These are phyloP conservation scores for Aphelenchoides fujianensis DNA, from an alignment of 1,140 invertebrate genomes.

Conservation along the genomic window DNA sequence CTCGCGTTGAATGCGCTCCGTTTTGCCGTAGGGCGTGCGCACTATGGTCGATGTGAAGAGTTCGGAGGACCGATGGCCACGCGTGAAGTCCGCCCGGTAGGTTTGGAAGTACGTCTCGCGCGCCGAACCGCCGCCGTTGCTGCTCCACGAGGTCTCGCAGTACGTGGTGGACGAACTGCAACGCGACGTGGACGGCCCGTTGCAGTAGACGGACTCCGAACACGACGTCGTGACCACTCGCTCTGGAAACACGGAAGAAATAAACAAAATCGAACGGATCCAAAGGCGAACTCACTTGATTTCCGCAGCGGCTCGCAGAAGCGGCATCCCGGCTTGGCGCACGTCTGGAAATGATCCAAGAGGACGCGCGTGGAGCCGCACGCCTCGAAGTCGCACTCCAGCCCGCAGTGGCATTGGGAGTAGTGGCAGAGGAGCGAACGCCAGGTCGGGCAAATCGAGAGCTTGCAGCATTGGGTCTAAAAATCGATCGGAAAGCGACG, in stretches of 20 bases:
- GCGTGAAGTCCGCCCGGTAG: background rate
- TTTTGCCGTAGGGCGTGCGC: conserved; percentile 8
- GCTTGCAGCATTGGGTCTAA: too few relatives aligned
- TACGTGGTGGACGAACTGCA: background rate
- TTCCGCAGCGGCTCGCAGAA: conserved; percentile 15
- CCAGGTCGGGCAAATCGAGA: conserved; percentile 17
- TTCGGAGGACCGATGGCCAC: background rate
- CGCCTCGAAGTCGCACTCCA: background rate
- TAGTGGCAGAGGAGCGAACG: conserved; percentile 7
- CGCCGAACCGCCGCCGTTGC: background rate
- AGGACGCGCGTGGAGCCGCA: conserved; percentile 4
- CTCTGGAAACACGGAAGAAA: too few relatives aligned
- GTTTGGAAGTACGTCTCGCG: background rate
- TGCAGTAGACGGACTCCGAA: background rate
- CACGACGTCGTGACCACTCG: background rate
- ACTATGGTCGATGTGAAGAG: background rate
- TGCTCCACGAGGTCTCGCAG: background rate
- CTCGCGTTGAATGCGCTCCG: conserved; percentile 15
- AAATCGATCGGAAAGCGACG: too few relatives aligned
- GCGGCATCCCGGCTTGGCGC: background rate
- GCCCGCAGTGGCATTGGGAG: background rate
- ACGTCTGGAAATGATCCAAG: conserved; percentile 1
- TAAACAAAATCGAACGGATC: background rate
- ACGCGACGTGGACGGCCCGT: background rate
- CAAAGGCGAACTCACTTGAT: conserved; percentile 2